These are phyloP conservation scores for Meles meles DNA, from an alignment of 2,113 vertebrate genomes.

Conservation along the genomic window DNA sequence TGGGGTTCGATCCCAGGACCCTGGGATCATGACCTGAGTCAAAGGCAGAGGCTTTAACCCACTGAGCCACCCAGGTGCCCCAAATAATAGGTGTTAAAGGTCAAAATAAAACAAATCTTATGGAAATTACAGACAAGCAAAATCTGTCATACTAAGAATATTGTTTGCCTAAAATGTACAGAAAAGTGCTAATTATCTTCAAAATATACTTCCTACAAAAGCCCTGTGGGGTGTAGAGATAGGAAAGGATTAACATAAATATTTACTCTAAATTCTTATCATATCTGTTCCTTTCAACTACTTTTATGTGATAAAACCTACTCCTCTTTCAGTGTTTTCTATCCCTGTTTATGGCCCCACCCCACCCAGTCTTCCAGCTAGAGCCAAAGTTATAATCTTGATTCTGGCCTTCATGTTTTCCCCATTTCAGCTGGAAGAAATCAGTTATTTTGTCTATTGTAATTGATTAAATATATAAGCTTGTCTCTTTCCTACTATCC, in stretches of 20 bases:
- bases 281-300: background rate
- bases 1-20: too few species aligned
- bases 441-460: background rate
- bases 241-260: background rate
- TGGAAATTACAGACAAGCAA: background rate
- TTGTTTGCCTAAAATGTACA: background rate
- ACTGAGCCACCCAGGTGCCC: too few species aligned
- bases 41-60: too few species aligned
- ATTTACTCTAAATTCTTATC: background rate
- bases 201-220: background rate
- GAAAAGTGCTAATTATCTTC: background rate
- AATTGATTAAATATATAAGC: background rate
- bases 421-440: background rate
- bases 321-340: background rate
- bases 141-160: background rate
- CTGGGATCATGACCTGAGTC: too few species aligned
- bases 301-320: background rate
- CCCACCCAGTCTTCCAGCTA: background rate
- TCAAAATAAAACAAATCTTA: background rate
- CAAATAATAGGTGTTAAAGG: too few species aligned
- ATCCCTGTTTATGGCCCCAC: background rate
- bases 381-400: background rate
- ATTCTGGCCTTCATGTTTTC: background rate
- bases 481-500: background rate
- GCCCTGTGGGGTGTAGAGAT: background rate